These are phyloP conservation scores for Amblyopsis hoosieri DNA, from an alignment of 2,797 vertebrate species.

Conservation along the genomic window DNA sequence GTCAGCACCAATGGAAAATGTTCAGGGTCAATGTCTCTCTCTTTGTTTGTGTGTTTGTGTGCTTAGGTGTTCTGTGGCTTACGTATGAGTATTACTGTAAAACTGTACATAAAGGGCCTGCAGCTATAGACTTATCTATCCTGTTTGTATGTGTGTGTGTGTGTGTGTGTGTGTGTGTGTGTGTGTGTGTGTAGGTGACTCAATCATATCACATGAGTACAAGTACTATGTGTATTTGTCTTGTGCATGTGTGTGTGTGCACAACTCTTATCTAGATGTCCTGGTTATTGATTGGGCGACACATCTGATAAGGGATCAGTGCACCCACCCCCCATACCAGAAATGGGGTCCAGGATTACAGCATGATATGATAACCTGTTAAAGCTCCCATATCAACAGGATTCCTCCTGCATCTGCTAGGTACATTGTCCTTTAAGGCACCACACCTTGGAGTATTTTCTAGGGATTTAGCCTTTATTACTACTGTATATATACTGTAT, in stretches of 20 bases:
- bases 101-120: too few species aligned
- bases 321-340: conserved; percentile 64
- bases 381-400: not conserved
- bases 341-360: conserved; percentile 85
- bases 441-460: too few species aligned
- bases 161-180: conserved; percentile 15
- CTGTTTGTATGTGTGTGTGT: not conserved
- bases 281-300: conserved; percentile 76
- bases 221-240: conserved; percentile 7
- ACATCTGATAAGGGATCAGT: conserved; percentile 70
- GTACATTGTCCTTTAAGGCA: too few species aligned
- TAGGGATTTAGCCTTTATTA: too few species aligned
- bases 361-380: conserved; percentile 14
- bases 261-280: conserved; percentile 78
- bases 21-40: too few species aligned
- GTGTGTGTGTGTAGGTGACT: conserved; percentile 18
- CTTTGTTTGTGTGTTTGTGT: too few species aligned
- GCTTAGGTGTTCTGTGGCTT: too few species aligned
- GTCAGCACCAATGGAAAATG: too few species aligned
- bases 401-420: not conserved
- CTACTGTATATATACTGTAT: too few species aligned
- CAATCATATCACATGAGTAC: conserved; percentile 16
- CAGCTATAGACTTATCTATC: too few species aligned
- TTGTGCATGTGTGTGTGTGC: conserved; percentile 44
- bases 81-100: too few species aligned